These are phyloP conservation scores for Lasius platythorax DNA, from an alignment of 2,888 invertebrate species.

Conservation along the genomic window DNA sequence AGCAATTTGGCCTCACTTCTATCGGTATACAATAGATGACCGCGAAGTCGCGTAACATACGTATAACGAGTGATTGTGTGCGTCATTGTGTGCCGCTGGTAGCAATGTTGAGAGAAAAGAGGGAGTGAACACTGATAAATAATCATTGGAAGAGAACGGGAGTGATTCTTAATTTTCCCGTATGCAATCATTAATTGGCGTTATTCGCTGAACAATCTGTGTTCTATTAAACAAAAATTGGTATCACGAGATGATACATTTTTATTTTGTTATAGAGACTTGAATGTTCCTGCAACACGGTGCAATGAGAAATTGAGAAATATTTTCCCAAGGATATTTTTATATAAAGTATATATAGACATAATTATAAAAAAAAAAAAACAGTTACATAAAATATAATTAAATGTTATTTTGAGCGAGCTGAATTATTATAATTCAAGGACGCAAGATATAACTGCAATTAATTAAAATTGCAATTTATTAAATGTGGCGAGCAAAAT, in stretches of 20 bases:
- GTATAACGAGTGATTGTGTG: conserved; percentile 19
- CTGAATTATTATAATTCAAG: conserved; percentile 28
- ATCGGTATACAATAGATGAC: conserved; percentile 34
- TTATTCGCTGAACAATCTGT: not conserved
- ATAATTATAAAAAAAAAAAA: not conserved
- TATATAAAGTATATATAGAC: not conserved
- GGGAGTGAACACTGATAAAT: not conserved
- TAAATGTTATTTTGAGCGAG: not conserved
- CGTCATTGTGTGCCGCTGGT: not conserved
- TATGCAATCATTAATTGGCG: too few species aligned
- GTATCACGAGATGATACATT: not conserved
- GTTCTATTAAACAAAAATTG: not conserved
- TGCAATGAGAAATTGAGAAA: not conserved
- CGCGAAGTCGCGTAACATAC: conserved; percentile 30
- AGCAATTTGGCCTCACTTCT: conserved; percentile 12
- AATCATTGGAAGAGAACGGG: not conserved
- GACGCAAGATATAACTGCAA: not conserved
- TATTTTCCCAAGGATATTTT: not conserved
- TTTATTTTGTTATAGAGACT: not conserved
- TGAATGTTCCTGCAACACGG: not conserved
- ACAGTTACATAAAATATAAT: not conserved
- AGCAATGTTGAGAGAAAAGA: not conserved
- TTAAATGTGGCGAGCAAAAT: conserved; percentile 13
- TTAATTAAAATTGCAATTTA: conserved; percentile 32
- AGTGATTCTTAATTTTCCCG: not conserved